Evolutionary conservation across 2,888 invertebrate genomes (phyloP).

Genomic region (Tillus elongatus): DNA sequence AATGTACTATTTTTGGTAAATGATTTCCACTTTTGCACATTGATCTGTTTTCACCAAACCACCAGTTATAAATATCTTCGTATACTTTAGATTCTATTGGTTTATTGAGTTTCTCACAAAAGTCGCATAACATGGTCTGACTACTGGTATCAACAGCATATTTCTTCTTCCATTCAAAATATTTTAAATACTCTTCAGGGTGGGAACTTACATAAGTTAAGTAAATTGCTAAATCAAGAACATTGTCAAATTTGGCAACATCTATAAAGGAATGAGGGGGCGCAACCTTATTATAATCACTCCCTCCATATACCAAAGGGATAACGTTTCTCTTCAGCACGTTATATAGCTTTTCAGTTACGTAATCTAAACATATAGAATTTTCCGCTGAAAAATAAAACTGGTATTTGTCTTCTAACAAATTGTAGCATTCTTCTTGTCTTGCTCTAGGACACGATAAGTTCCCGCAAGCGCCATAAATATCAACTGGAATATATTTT

Average conservation of each 20-base stretch:
- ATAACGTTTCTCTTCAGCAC: slow-evolving; percentile 50
- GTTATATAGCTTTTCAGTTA: slow-evolving; percentile 54
- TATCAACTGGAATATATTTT: slow-evolving; percentile 50
- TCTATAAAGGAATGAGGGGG: slow-evolving; percentile 48
- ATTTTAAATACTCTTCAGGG: slow-evolving; percentile 47
- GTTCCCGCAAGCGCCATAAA: slow-evolving; percentile 54
- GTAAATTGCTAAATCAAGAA: slow-evolving; percentile 45
- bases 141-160: slow-evolving; percentile 21
- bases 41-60: slow-evolving; percentile 18
- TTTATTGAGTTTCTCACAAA: slow-evolving; percentile 28
- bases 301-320: slow-evolving; percentile 59
- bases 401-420: slow-evolving; percentile 50
- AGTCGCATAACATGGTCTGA: slow-evolving; percentile 22
- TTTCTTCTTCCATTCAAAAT: slow-evolving; percentile 48
- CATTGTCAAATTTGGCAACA: slow-evolving; percentile 47
- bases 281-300: slow-evolving; percentile 48
- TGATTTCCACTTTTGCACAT: slow-evolving; percentile 12
- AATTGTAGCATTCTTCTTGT: slow-evolving; percentile 39
- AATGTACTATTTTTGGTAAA: no score
- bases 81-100: slow-evolving; percentile 23
- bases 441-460: slow-evolving; percentile 29
- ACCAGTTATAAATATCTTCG: slow-evolving; percentile 23
- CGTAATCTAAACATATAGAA: slow-evolving; percentile 56
- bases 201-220: slow-evolving; percentile 43
- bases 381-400: slow-evolving; percentile 67